These are phyloP conservation scores for Anniella stebbinsi DNA, from an alignment of 2,797 vertebrate species.

Conservation along the genomic window DNA sequence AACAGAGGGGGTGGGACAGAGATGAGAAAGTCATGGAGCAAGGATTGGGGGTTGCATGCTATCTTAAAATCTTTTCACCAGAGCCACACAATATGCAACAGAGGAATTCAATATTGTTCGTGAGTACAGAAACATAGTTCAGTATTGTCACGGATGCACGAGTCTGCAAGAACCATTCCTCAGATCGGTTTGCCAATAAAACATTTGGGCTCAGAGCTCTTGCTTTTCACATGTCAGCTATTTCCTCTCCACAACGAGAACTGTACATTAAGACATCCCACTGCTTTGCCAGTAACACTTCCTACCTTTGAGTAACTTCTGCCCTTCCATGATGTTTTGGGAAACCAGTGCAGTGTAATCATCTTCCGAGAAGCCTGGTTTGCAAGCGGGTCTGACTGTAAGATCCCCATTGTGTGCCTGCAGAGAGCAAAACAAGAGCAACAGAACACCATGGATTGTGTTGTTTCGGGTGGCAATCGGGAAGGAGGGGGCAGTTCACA, in stretches of 20 bases:
- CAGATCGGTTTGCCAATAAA: constrained; percentile 65
- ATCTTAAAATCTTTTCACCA: constrained; percentile 49
- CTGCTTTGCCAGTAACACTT: constrained; percentile 53
- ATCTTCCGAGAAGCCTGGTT: constrained; percentile 92
- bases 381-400: constrained; percentile 85
- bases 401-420: constrained; percentile 84
- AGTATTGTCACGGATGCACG: constrained; percentile 23
- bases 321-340: constrained; percentile 87
- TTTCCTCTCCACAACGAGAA: constrained; percentile 40
- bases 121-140: constrained; percentile 1
- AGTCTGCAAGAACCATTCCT: constrained; percentile 47
- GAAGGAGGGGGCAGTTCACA: neutral
- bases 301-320: constrained; percentile 92
- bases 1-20: constrained; percentile 10
- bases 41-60: neutral
- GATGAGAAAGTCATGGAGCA: constrained; percentile 59
- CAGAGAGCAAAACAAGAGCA: constrained; percentile 40
- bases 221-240: constrained; percentile 33
- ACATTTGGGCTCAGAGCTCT: neutral
- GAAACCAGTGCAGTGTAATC: constrained; percentile 90
- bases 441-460: constrained; percentile 32
- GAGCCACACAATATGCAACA: constrained; percentile 45
- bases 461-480: neutral
- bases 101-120: constrained; percentile 62
- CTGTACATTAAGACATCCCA: neutral